Percentiles rank a stretch among this genome's conserved stretches.
Conservation (phyloP, 2,888 invertebrate species). For the Pediacus dermestoides region DNA sequence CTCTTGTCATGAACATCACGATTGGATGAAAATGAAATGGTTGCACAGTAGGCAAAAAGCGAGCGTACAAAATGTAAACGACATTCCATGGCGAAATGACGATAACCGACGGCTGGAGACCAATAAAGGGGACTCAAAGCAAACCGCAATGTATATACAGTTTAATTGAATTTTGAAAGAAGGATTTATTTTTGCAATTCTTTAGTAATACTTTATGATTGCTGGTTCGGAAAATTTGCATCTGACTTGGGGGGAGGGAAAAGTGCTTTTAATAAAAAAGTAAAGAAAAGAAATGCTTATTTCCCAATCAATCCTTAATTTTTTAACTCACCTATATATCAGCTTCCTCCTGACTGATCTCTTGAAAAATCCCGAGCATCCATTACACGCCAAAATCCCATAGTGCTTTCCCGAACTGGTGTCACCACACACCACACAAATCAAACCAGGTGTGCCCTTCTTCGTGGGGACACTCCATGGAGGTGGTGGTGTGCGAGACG, state of each 20-base stretch:
- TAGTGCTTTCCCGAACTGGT: constrained; percentile 97
- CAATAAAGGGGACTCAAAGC: too few relatives aligned
- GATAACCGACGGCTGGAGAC: too few relatives aligned
- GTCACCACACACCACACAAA: constrained; percentile 96
- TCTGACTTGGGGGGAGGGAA: too few relatives aligned
- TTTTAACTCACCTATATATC: constrained; percentile 87
- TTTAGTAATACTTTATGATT: constrained; percentile 48
- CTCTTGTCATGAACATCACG: constrained; percentile 2
- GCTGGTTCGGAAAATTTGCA: constrained; percentile 47
- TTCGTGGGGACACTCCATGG: constrained; percentile 52
- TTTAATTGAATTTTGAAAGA: constrained; percentile 45
- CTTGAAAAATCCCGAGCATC: constrained; percentile 99
- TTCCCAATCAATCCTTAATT: too few relatives aligned
- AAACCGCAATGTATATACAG: too few relatives aligned
- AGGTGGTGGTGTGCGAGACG: constrained; percentile 61
- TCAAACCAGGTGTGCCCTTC: constrained; percentile 69
- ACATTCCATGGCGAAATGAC: too few relatives aligned
- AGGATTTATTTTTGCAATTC: constrained; percentile 41
- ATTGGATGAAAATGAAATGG: constrained; percentile 1
- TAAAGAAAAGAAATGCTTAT: too few relatives aligned
- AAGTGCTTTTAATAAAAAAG: too few relatives aligned
- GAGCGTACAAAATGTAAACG: too few relatives aligned
- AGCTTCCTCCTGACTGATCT: constrained; percentile 92
- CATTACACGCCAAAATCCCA: constrained; percentile 97
- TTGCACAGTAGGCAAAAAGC: constrained; percentile 5